Conservation (phyloP, 2,888 invertebrate genomes). For the Microplitis manilae region DNA sequence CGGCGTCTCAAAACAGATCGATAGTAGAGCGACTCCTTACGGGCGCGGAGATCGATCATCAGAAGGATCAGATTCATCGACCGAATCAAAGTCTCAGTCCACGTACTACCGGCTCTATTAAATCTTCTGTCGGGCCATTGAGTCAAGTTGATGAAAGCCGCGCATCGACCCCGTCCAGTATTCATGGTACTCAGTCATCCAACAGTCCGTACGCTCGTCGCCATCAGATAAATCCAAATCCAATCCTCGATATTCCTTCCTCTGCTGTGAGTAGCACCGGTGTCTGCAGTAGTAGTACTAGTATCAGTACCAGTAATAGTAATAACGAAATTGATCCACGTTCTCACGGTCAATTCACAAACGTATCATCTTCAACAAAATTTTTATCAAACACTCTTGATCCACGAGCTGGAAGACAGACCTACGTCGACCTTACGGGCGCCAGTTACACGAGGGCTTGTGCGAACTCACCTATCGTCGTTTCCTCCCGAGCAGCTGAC, state of each 20-base stretch:
- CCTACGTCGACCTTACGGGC: conserved; percentile 49
- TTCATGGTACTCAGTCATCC: conserved; percentile 15
- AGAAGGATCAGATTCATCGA: conserved; percentile 40
- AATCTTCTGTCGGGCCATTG: conserved; percentile 34
- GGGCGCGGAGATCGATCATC: conserved; percentile 52
- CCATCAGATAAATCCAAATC: conserved; percentile 37
- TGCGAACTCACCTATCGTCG: conserved; percentile 34
- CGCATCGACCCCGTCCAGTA: conserved; percentile 38
- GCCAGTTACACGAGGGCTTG: conserved; percentile 44
- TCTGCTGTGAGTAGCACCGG: too few species aligned
- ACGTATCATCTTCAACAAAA: conserved; percentile 44
- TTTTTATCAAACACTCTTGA: conserved; percentile 47
- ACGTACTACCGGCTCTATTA: conserved; percentile 34
- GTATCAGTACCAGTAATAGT: too few species aligned
- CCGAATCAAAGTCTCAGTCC: conserved; percentile 44
- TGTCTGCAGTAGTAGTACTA: too few species aligned
- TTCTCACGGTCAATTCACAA: conserved; percentile 29
- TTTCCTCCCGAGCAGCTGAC: conserved; percentile 12
- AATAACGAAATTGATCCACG: conserved; percentile 28
- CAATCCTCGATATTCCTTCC: conserved; percentile 25
- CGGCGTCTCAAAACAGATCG: conserved; percentile 33
- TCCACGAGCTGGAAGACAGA: conserved; percentile 41
- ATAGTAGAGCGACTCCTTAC: conserved; percentile 55
- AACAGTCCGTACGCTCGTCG: conserved; percentile 48
- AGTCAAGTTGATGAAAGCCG: conserved; percentile 36